Evolutionary conservation across 2,888 invertebrate genomes (phyloP).

Genomic region (Eudasyphora cyanicolor): DNA sequence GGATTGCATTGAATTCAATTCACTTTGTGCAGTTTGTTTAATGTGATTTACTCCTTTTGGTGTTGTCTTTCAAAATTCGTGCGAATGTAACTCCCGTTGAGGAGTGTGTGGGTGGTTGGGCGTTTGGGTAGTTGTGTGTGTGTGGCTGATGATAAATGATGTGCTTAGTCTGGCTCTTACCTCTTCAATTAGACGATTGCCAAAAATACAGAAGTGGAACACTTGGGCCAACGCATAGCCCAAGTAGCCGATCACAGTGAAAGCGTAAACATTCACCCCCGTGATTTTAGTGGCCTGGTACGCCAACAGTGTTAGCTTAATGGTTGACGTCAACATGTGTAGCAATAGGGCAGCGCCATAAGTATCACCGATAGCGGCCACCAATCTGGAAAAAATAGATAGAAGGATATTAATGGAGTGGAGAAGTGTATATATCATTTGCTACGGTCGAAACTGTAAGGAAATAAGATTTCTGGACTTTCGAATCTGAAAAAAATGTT

Average conservation of each 20-base stretch:
- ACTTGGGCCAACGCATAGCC: constrained; percentile 91
- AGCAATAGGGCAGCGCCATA: constrained; percentile 91
- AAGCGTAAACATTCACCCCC: constrained; percentile 88
- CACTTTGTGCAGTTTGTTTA: constrained; percentile 2
- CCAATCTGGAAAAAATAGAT: constrained; percentile 87
- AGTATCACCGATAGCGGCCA: constrained; percentile 90
- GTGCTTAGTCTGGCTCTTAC: constrained; percentile 79
- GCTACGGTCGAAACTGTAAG: no score
- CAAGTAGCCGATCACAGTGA: constrained; percentile 89
- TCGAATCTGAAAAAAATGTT: no score
- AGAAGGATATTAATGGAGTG: no score
- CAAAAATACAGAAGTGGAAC: constrained; percentile 92
- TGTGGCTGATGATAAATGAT: neutral
- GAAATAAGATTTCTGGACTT: no score
- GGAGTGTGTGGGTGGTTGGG: no score
- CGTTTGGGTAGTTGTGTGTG: neutral
- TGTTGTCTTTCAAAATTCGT: neutral
- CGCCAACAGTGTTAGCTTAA: constrained; percentile 89
- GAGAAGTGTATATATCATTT: no score
- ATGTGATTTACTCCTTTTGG: neutral
- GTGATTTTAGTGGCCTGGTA: constrained; percentile 93
- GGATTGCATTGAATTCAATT: no score
- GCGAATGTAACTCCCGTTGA: neutral
- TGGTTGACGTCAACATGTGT: constrained; percentile 92
- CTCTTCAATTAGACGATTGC: constrained; percentile 93